These are phyloP conservation scores for Dicycla oo DNA, from an alignment of 2,888 invertebrate species.

Conservation along the genomic window DNA sequence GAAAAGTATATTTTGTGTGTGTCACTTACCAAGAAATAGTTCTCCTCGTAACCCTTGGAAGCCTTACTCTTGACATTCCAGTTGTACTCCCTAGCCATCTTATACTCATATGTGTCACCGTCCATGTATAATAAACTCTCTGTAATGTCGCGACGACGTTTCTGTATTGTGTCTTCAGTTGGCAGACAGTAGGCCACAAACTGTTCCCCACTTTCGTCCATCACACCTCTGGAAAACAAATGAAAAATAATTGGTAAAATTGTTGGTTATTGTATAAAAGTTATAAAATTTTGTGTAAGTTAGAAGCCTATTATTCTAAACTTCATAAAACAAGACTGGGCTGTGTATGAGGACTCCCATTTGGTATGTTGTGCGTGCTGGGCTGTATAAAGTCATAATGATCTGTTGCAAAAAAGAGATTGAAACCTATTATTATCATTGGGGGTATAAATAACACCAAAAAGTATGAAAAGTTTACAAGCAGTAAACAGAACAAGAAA, in stretches of 20 bases:
- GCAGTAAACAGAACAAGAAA: not conserved
- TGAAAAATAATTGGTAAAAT: constrained; percentile 4
- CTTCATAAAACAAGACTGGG: not conserved
- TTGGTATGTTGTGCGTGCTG: not conserved
- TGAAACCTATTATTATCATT: not conserved
- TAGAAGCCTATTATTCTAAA: not conserved
- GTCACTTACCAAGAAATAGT: constrained; percentile 96
- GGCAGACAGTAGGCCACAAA: constrained; percentile 99
- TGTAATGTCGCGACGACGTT: constrained; percentile 95
- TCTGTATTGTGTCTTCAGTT: constrained; percentile 97
- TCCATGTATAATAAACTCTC: constrained; percentile 95
- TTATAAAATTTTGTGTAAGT: no score
- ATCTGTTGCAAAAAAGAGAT: not conserved
- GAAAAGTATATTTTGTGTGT: no score
- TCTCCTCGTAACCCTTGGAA: constrained; percentile 98
- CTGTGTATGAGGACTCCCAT: not conserved
- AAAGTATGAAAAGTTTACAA: not conserved
- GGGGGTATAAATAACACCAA: not conserved
- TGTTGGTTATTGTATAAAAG: not conserved
- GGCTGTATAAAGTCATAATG: not conserved
- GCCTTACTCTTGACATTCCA: constrained; percentile 99
- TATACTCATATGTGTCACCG: constrained; percentile 98
- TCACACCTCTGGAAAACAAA: constrained; percentile 95
- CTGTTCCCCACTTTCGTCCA: constrained; percentile 99
- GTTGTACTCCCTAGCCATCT: constrained; percentile 99